These are phyloP conservation scores for Fulica atra DNA, from an alignment of 2,113 vertebrate species.

Conservation along the genomic window DNA sequence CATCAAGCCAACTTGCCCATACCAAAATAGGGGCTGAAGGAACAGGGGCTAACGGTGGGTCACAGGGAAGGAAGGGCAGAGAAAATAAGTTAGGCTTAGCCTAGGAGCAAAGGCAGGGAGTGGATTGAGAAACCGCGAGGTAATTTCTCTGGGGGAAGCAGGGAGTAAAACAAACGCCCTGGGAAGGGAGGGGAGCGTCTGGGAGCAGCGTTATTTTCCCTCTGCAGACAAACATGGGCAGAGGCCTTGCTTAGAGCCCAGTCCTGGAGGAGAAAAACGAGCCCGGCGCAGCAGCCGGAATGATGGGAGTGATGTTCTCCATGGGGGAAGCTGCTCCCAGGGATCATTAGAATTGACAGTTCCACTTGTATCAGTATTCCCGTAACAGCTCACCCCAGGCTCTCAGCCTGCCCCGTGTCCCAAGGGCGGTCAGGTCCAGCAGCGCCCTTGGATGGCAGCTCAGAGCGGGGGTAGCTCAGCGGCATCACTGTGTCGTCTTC, in stretches of 20 bases:
- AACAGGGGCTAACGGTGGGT: background rate
- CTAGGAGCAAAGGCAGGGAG: background rate
- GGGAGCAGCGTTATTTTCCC: background rate
- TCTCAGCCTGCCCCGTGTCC: background rate
- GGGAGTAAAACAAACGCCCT: background rate
- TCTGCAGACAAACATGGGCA: background rate
- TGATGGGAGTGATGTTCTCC: background rate
- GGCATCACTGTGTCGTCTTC: no score
- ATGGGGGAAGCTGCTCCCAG: background rate
- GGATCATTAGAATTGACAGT: constrained; percentile 1
- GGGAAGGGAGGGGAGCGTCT: background rate
- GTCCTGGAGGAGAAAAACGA: background rate
- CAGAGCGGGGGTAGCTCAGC: background rate
- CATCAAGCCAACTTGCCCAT: background rate
- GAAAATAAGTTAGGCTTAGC: background rate
- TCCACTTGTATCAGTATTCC: background rate
- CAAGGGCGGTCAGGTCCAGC: background rate
- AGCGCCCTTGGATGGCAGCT: background rate
- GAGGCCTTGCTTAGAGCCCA: background rate
- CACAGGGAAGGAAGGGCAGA: background rate
- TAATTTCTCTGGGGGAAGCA: background rate
- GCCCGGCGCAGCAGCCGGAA: background rate
- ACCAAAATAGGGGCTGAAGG: background rate
- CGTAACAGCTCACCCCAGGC: background rate
- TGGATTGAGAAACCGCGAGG: background rate